Evolutionary conservation across 2,113 vertebrate genomes (phyloP).

Genomic region (Danio rerio): DNA sequence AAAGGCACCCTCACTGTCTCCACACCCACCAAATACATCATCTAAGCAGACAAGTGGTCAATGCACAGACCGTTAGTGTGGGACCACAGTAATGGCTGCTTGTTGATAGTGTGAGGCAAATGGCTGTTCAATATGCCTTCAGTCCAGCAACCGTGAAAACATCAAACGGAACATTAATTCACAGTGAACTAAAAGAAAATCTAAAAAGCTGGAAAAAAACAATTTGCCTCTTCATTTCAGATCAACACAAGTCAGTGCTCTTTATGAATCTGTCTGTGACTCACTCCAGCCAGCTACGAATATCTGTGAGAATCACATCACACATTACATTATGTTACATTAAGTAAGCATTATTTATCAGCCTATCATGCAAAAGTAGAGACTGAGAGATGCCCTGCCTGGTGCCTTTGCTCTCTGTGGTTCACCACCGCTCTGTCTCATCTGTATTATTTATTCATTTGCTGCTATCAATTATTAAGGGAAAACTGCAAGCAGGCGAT

Average conservation of each 20-base stretch:
- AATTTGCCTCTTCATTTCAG: background rate
- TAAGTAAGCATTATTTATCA: conserved; percentile 51
- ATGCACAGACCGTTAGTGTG: too few relatives aligned
- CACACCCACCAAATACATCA: too few relatives aligned
- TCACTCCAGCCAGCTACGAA: conserved; percentile 1
- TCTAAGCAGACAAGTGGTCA: too few relatives aligned
- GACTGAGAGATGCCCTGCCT: background rate
- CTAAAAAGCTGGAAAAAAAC: background rate
- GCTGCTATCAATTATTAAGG: conserved; percentile 38
- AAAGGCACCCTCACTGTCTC: too few relatives aligned
- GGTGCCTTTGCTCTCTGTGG: conserved; percentile 5
- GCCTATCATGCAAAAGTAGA: conserved; percentile 28
- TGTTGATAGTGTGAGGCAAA: background rate
- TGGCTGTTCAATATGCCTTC: background rate
- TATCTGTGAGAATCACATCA: conserved; percentile 25
- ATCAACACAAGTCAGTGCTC: background rate
- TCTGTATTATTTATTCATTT: conserved; percentile 37
- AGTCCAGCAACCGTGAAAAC: background rate
- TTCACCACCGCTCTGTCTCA: conserved; percentile 22
- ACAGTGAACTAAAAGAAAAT: background rate
- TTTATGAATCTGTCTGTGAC: background rate
- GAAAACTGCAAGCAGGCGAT: conserved; percentile 27
- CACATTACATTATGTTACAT: conserved; percentile 19
- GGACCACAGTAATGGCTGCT: background rate
- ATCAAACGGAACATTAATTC: background rate